These are phyloP conservation scores for Pardosa pseudoannulata DNA, from an alignment of 2,888 invertebrate species.

Conservation along the genomic window DNA sequence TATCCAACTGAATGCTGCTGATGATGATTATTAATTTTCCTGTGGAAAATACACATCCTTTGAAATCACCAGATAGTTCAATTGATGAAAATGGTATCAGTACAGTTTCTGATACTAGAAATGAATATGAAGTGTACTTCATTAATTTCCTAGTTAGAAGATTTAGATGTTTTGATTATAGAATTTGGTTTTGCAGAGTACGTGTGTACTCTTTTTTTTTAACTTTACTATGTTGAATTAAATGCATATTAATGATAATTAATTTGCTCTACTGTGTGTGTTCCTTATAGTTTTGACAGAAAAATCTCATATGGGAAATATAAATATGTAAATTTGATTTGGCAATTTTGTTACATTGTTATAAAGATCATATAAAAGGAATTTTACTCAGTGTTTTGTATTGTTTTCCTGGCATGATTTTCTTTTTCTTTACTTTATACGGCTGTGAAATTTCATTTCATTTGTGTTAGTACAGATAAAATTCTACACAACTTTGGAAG, in stretches of 20 bases:
- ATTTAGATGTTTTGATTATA: neutral
- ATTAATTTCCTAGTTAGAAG: neutral
- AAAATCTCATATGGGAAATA: neutral
- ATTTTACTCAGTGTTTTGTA: neutral
- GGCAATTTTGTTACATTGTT: conserved; percentile 7
- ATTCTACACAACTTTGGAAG: too few relatives aligned
- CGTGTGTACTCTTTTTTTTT: neutral
- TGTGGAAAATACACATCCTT: neutral
- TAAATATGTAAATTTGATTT: conserved; percentile 13
- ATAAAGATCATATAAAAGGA: conserved; percentile 10
- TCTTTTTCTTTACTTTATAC: too few relatives aligned
- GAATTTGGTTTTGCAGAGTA: neutral
- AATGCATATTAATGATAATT: neutral
- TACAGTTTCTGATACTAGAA: neutral
- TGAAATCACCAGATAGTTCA: neutral
- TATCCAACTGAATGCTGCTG: neutral
- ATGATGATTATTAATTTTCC: neutral
- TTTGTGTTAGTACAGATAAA: too few relatives aligned
- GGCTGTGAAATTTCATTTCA: too few relatives aligned
- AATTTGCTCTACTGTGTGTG: neutral
- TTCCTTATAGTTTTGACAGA: neutral
- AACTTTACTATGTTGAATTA: too few relatives aligned
- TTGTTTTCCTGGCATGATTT: too few relatives aligned
- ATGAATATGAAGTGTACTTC: conserved; percentile 2
- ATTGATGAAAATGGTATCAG: neutral